These are phyloP conservation scores for Neosalanx taihuensis DNA, from an alignment of 2,797 vertebrate species.

Conservation along the genomic window DNA sequence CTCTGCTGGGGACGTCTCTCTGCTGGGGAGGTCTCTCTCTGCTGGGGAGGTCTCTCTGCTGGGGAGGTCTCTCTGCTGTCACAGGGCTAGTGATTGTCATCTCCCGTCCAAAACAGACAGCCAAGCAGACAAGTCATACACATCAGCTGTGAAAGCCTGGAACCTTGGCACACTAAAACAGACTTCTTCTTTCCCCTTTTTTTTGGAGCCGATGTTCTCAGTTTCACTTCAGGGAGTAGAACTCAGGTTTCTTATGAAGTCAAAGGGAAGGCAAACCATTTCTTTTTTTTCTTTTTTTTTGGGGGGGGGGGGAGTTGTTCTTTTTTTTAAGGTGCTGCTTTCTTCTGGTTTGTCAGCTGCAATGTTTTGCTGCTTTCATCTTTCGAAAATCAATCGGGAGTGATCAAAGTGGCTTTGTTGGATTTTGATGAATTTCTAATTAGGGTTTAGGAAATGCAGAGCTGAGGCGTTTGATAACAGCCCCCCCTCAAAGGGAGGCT, in stretches of 20 bases:
- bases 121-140: constrained; percentile 32
- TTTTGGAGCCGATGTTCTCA: not conserved
- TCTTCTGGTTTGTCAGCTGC: not conserved
- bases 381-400: not conserved
- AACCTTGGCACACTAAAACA: constrained; percentile 41
- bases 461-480: constrained; percentile 14
- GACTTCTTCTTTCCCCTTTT: constrained; percentile 16
- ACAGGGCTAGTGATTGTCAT: constrained; percentile 4
- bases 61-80: not conserved
- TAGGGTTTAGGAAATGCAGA: constrained; percentile 8
- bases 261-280: no score
- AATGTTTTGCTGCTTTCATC: not conserved
- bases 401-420: constrained; percentile 15
- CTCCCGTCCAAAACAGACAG: constrained; percentile 9
- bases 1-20: no score
- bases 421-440: constrained; percentile 26
- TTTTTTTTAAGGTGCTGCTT: no score
- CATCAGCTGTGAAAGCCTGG: constrained; percentile 48
- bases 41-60: no score
- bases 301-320: no score
- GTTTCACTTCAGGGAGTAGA: not conserved
- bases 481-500: constrained; percentile 9
- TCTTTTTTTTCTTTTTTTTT: no score
- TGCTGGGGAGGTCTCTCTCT: no score
- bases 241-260: not conserved